Conservation (phyloP, 2,888 invertebrate species). For the Coenonympha glycerion region DNA sequence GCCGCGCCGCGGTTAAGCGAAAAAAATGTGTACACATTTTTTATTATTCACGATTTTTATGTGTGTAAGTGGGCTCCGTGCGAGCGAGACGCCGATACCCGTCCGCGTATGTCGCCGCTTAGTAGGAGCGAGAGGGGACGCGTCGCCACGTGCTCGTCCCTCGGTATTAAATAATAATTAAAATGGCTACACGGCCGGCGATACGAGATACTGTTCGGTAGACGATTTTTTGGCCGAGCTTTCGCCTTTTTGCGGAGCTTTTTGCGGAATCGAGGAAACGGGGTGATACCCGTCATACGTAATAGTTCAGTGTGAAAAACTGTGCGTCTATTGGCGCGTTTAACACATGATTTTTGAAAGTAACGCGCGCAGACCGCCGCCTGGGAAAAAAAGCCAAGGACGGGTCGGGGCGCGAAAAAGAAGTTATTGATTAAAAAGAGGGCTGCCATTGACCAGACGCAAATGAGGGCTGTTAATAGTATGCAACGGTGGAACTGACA, state of each 20-base stretch:
- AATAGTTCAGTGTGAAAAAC: conserved; percentile 45
- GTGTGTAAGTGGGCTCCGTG: conserved; percentile 74
- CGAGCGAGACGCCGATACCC: conserved; percentile 47
- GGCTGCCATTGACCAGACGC: conserved; percentile 75
- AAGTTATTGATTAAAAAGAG: conserved; percentile 75
- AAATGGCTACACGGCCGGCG: conserved; percentile 75
- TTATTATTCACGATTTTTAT: conserved; percentile 77
- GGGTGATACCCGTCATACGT: conserved; percentile 54
- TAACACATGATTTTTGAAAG: conserved; percentile 66
- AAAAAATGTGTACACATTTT: conserved; percentile 77
- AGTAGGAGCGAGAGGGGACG: conserved; percentile 49
- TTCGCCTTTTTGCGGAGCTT: conserved; percentile 67
- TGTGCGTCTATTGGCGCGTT: conserved; percentile 65
- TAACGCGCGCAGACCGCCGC: conserved; percentile 73
- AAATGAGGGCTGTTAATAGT: conserved; percentile 75
- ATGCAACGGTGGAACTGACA: conserved; percentile 58
- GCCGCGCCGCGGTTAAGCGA: conserved; percentile 63
- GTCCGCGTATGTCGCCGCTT: conserved; percentile 34
- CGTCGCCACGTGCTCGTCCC: conserved; percentile 74
- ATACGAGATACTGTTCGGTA: conserved; percentile 71
- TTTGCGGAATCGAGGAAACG: conserved; percentile 63
- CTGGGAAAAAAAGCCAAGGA: conserved; percentile 74
- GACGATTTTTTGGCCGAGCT: conserved; percentile 74
- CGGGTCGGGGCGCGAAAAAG: conserved; percentile 71
- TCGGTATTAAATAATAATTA: conserved; percentile 76